Conservation (phyloP, 2,113 vertebrate species). For the Trogon surrucura region DNA sequence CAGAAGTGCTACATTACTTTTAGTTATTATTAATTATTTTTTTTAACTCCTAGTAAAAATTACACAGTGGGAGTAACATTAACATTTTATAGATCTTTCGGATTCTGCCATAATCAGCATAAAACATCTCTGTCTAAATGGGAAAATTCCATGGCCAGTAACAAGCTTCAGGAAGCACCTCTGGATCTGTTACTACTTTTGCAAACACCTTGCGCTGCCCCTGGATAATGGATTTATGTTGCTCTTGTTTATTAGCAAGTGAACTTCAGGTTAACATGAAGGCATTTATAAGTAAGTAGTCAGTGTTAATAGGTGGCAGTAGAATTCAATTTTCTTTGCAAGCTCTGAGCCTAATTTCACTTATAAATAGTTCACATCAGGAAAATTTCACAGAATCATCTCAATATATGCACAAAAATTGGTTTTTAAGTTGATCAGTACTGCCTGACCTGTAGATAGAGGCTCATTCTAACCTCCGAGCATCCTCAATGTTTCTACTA, state of each 20-base stretch:
- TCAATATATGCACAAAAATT: not conserved
- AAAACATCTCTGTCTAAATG: not conserved
- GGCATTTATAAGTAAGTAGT: not conserved
- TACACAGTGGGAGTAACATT: not conserved
- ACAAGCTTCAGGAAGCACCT: not conserved
- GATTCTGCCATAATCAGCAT: not conserved
- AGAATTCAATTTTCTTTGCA: not conserved
- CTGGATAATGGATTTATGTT: not conserved
- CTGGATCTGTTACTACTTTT: not conserved
- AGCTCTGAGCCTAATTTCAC: not conserved
- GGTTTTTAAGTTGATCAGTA: not conserved
- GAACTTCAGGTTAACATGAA: not conserved
- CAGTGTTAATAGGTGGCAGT: not conserved
- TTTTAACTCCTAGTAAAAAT: not conserved
- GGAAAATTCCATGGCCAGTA: not conserved
- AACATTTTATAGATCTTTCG: not conserved
- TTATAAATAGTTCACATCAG: not conserved
- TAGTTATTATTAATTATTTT: not conserved
- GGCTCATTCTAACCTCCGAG: not conserved
- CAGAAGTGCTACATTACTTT: not conserved
- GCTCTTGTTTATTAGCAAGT: not conserved
- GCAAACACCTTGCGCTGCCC: not conserved
- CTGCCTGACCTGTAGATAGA: not conserved
- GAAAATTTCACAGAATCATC: not conserved
- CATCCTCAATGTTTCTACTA: not conserved